Conservation (phyloP, 2,797 vertebrate genomes). For the Pipistrellus kuhlii region DNA sequence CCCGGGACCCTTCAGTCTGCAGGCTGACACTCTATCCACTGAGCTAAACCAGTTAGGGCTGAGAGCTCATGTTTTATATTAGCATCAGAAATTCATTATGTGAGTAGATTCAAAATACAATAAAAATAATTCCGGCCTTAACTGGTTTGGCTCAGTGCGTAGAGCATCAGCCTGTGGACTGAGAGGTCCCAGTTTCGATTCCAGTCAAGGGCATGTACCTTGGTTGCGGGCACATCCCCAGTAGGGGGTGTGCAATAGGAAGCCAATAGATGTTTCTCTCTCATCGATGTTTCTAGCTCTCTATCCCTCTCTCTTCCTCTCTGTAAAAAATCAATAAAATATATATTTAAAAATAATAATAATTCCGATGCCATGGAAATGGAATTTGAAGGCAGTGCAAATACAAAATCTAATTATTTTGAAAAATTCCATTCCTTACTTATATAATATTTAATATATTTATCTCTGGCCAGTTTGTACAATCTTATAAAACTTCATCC, state of each 20-base stretch:
- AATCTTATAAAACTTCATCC: conserved; percentile 4
- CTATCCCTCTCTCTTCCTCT: too few species aligned
- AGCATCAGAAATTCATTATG: not conserved
- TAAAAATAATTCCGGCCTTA: not conserved
- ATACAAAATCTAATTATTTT: not conserved
- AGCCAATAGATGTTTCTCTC: too few species aligned
- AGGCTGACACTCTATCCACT: too few species aligned
- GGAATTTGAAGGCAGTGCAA: not conserved
- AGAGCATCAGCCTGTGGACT: too few species aligned
- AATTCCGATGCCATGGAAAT: not conserved
- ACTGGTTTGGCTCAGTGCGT: too few species aligned
- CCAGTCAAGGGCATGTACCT: too few species aligned
- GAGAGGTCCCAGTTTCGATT: too few species aligned
- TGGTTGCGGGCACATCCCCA: too few species aligned
- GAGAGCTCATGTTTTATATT: not conserved
- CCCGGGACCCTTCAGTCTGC: too few species aligned
- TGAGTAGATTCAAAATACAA: not conserved
- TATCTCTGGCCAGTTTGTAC: not conserved
- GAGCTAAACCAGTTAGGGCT: not conserved
- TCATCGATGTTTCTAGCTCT: too few species aligned
- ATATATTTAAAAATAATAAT: not conserved
- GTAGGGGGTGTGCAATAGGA: too few species aligned
- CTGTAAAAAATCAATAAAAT: too few species aligned
- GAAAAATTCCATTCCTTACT: not conserved
- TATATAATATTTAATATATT: not conserved